Conservation (phyloP, 2,888 invertebrate genomes). For the Cataglyphis cursor region DNA sequence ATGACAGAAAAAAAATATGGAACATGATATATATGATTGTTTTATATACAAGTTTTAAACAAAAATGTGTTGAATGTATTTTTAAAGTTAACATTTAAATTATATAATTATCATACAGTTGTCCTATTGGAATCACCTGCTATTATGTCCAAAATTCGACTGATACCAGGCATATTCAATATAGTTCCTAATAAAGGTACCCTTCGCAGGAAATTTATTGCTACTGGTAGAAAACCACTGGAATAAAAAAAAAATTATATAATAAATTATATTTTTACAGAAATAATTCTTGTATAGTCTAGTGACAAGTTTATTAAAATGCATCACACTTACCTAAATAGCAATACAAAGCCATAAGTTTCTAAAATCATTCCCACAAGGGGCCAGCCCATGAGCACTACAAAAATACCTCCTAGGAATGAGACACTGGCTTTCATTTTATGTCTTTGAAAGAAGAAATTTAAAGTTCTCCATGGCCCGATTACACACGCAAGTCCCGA, state of each 20-base stretch:
- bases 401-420: conserved; percentile 96
- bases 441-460: conserved; percentile 99
- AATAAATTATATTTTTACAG: background rate
- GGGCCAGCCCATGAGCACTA: conserved; percentile 98
- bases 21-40: conserved; percentile 57
- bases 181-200: conserved; percentile 96
- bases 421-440: conserved; percentile 96
- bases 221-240: conserved; percentile 99
- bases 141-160: conserved; percentile 93
- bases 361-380: conserved; percentile 98
- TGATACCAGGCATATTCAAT: conserved; percentile 95
- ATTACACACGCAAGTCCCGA: conserved; percentile 98
- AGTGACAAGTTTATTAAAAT: background rate
- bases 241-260: conserved; percentile 54
- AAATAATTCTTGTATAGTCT: background rate
- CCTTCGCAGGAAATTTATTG: conserved; percentile 97
- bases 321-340: conserved; percentile 90
- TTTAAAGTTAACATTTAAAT: conserved; percentile 20
- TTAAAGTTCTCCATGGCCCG: conserved; percentile 97
- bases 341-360: conserved; percentile 96
- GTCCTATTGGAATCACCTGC: conserved; percentile 94
- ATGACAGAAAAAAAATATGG: conserved; percentile 57
- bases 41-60: conserved; percentile 78
- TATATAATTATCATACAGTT: conserved; percentile 90
- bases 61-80: conserved; percentile 3